Percentiles rank a stretch among this genome's conserved stretches.
Conservation (phyloP, 2,113 vertebrate genomes). For the Tretioscincus oriximinensis region DNA sequence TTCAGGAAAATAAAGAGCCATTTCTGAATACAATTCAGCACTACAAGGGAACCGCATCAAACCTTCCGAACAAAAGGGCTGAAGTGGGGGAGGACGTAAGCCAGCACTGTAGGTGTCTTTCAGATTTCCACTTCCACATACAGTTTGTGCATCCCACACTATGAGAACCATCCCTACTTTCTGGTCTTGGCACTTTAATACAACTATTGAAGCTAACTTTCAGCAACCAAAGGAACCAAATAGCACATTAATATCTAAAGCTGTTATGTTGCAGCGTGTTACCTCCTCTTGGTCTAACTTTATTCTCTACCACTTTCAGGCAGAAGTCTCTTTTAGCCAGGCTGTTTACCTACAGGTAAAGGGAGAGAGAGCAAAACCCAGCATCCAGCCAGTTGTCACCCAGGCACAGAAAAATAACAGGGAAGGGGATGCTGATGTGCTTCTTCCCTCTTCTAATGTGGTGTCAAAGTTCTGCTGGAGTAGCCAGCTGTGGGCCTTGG, state of each 20-base stretch:
- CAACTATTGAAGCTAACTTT: not conserved
- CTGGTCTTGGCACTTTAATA: not conserved
- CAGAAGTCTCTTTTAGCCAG: no score
- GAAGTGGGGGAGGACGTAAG: not conserved
- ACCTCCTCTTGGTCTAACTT: no score
- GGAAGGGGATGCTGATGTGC: not conserved
- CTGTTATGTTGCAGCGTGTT: not conserved
- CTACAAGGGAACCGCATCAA: no score
- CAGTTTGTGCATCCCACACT: not conserved
- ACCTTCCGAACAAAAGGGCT: conserved; percentile 10
- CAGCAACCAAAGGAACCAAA: not conserved
- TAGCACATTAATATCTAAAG: not conserved
- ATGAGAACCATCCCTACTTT: not conserved
- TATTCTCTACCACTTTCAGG: no score
- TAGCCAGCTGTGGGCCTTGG: not conserved
- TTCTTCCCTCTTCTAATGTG: not conserved
- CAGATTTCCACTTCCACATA: not conserved
- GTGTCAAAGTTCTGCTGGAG: not conserved
- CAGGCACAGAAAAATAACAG: no score
- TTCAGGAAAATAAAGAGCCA: no score
- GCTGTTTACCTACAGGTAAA: no score
- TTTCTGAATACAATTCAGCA: no score
- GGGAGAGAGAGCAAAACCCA: no score
- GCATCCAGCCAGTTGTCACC: not conserved
- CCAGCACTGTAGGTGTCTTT: not conserved